Evolutionary conservation across 2,797 vertebrate species (phyloP), one percentile per base, ranked within the genome.

Genomic region (Cynodonichthys magdalenae): DNA sequence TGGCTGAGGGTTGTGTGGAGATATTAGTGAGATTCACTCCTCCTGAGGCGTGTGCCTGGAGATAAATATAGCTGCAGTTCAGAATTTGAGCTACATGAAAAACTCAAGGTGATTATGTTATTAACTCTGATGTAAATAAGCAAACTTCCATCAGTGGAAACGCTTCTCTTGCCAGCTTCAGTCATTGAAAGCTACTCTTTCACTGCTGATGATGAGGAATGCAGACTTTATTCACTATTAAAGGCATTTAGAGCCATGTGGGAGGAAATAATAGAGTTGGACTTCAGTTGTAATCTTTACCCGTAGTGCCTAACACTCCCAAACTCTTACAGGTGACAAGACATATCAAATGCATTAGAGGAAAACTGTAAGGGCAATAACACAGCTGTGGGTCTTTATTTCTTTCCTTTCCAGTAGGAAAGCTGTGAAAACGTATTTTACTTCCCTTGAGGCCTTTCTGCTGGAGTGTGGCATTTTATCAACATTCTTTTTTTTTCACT

Each of bases 361-460:
- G 36, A 27, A 60, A 50, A 18, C 48, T 20, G 19, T 47, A 47
- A 47, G 46, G 58, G 46, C 58, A 50, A 28, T n/a, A 60, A 27
- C 28, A 27, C 31, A 27, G 31, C 31, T 24, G 31, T 27, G 31
- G 19, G 34, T 50, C 17, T 49, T 60, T 60, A 24, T 39, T 60
- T 36, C 31, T 39, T 60, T 60, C 50, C 5, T 34, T 50, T 36
- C 41, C 47, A 50, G 47, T 27, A 19, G 15, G 34, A 60, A 41
- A 27, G 20, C 34, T 41, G 20, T 60, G 34, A 24, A n/a, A 46
- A 50, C 31, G 4, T 41, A 39, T 12, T 50, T 60, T 50, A 27
- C 58, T 60, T 31, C 58, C 46, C 34, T 27, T 41, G 31, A 50
- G 58, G 47, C 47, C 36, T 50, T 60, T 60, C 20, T n/a, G 12